Percentiles rank a stretch among this genome's conserved stretches.
Conservation (phyloP, 2,888 invertebrate species). For the Andrena praecox region DNA sequence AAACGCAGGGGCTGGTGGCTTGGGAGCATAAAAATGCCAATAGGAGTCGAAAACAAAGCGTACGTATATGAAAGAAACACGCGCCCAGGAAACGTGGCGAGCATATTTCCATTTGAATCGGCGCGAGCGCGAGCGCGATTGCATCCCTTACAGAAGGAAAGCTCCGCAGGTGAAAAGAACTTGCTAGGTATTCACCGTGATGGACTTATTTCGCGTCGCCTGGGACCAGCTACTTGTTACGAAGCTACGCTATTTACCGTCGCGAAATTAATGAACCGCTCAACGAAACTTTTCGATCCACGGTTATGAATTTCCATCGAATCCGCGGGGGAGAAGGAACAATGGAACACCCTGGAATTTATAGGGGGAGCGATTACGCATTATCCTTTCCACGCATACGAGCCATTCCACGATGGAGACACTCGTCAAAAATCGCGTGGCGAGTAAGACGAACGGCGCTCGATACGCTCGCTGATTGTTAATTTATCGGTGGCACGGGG, state of each 20-base stretch:
- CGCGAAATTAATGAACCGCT: constrained; percentile 53
- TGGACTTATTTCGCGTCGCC: not conserved
- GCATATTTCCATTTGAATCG: not conserved
- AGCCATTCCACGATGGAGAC: not conserved
- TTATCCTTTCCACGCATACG: constrained; percentile 37
- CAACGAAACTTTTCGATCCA: constrained; percentile 43
- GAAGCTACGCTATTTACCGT: constrained; percentile 29
- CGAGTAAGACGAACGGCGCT: constrained; percentile 18
- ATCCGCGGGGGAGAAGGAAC: constrained; percentile 41
- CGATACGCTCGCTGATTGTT: constrained; percentile 32
- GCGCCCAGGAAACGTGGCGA: not conserved
- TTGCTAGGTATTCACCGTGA: not conserved
- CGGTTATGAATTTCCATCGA: constrained; percentile 62
- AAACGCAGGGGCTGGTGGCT: no score
- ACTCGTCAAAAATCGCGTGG: not conserved
- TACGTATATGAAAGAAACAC: not conserved
- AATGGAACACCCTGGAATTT: constrained; percentile 35
- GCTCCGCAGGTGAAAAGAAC: not conserved
- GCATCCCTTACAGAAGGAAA: not conserved
- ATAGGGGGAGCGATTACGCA: not conserved
- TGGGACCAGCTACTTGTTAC: constrained; percentile 24
- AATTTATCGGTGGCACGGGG: constrained; percentile 26
- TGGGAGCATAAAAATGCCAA: not conserved
- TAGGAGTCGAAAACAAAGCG: not conserved
- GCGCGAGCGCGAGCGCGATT: not conserved